Evolutionary conservation across 2,888 invertebrate species (phyloP), one percentile per base, ranked within the genome.

Genomic region (Gasteruption jaculator): DNA sequence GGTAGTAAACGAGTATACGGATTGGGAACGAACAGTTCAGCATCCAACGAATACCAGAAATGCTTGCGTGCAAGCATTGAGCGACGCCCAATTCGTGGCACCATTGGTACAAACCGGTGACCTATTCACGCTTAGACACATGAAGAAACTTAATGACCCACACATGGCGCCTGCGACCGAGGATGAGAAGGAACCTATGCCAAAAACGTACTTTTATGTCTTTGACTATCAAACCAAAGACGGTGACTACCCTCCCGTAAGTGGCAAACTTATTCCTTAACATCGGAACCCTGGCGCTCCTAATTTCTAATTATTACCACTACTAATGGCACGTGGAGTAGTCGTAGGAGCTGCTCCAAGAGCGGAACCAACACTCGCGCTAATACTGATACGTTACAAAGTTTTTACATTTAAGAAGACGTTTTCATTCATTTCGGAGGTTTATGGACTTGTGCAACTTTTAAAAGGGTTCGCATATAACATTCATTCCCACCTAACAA

Each of bases 51-150:
- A 89, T 63, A 88, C 89, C 5, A 77, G 91, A 48, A 91, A 92
- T 65, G 86, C 91, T 8, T 87, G 92, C 3, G 83, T 96, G 45
- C 87, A 92, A 26, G 91, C 96, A 5, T 73, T 97, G 27, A 92
- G 93, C 49, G 94, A 95, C 69, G 93, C 93, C 2, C 90, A 92
- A 66, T 93, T 91, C 65, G 90, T 93, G 22, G 93, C 94, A 0
- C 95, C 94, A 0, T 70, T 92, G 26, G 85, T 93, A 12, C 84
- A 89, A 68, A 85, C 89, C 5, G 91, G 88, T 0, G 91, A 91
- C 63, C 74, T 89, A 38, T 76, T 87, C 53, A 86, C 85, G 54
- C 49, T 68, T 3, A 57, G 70, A 19, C 68, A 70, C 49, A 62
- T 58, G 15, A 62, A 61, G 42, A 63, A 62, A 41, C 57, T 64